Conservation (phyloP, 2,113 vertebrate genomes). For the Suncus etruscus region DNA sequence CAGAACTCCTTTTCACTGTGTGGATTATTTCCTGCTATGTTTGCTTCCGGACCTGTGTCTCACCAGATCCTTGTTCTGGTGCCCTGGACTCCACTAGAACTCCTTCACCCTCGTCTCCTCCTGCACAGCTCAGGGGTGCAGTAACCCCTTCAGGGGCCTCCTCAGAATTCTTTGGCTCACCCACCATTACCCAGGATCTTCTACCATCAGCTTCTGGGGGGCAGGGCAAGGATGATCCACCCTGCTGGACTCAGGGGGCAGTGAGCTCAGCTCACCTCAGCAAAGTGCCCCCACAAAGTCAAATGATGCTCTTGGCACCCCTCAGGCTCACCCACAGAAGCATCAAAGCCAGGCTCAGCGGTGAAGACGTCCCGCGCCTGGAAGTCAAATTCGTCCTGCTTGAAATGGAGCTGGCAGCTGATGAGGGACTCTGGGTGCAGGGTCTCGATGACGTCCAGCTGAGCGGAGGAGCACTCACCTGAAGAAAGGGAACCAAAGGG, state of each 20-base stretch:
- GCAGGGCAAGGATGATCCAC: too few species aligned
- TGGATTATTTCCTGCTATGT: too few species aligned
- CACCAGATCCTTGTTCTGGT: too few species aligned
- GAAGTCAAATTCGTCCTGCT: constrained; percentile 88
- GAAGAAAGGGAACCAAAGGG: not conserved
- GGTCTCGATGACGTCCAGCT: constrained; percentile 88
- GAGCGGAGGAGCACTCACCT: constrained; percentile 92
- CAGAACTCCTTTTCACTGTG: too few species aligned
- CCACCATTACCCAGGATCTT: not conserved
- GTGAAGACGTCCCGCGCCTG: constrained; percentile 89
- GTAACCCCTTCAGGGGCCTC: not conserved
- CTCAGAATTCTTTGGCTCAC: too few species aligned
- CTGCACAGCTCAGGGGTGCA: not conserved
- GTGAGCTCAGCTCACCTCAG: not conserved
- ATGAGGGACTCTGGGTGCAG: constrained; percentile 91
- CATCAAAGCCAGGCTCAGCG: constrained; percentile 90
- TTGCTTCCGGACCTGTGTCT: too few species aligned
- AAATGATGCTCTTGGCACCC: fast-evolving
- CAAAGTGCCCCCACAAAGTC: not conserved
- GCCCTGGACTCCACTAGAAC: too few species aligned
- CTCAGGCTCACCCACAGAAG: constrained; percentile 87
- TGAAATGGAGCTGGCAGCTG: constrained; percentile 92
- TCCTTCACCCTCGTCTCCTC: not conserved
- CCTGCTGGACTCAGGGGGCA: not conserved
- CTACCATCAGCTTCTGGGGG: not conserved